These are phyloP conservation scores for Nomada ferruginata DNA, from an alignment of 2,888 invertebrate genomes.

Conservation along the genomic window DNA sequence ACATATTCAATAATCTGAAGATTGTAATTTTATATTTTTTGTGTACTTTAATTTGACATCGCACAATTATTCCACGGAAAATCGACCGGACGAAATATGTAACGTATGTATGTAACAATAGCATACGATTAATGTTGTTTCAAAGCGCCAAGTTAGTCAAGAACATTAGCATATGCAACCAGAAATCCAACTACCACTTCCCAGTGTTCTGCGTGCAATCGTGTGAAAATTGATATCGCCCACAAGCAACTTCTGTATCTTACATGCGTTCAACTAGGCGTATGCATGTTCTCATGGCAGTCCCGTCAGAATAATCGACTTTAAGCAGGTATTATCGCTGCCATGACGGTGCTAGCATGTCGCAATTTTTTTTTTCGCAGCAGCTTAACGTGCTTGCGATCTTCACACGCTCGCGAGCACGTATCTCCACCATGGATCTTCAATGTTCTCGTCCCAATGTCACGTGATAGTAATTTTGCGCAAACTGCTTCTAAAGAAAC, in stretches of 20 bases:
- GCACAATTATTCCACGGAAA: not conserved
- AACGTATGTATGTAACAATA: not conserved
- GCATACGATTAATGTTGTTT: conserved; percentile 31
- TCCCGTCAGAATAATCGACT: conserved; percentile 61
- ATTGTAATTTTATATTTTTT: too few species aligned
- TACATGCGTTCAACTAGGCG: conserved; percentile 56
- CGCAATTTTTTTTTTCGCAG: conserved; percentile 61
- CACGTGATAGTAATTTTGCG: conserved; percentile 41
- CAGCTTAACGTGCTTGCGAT: conserved; percentile 62
- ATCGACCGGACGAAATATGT: not conserved
- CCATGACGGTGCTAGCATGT: conserved; percentile 69
- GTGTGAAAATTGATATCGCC: conserved; percentile 63
- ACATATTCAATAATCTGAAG: too few species aligned
- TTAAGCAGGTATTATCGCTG: conserved; percentile 67
- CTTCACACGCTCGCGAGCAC: conserved; percentile 59
- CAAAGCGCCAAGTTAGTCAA: conserved; percentile 15
- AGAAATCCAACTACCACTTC: conserved; percentile 38
- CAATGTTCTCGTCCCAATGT: conserved; percentile 51
- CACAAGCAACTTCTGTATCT: conserved; percentile 55
- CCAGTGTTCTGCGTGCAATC: conserved; percentile 37
- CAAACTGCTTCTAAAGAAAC: conserved; percentile 2
- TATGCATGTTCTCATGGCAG: conserved; percentile 57
- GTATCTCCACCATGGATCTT: conserved; percentile 63
- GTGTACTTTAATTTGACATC: not conserved
- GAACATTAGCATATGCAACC: conserved; percentile 42